Conservation (phyloP, 2,113 vertebrate species). For the Eptesicus fuscus region DNA sequence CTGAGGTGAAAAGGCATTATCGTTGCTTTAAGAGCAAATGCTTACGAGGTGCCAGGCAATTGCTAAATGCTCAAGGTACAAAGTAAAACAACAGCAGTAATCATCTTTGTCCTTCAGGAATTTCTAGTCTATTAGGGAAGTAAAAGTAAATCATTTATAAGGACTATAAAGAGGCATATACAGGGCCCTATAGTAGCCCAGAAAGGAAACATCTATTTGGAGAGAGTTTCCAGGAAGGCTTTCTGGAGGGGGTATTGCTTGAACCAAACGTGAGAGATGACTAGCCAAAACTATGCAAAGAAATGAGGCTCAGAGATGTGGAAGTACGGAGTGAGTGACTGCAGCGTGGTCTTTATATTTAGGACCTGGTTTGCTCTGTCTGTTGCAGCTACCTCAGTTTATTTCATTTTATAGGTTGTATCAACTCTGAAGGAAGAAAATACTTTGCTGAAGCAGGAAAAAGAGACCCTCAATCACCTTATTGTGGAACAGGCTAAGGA, state of each 20-base stretch:
- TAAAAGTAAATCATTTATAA: slow-evolving; percentile 24
- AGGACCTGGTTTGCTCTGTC: background rate
- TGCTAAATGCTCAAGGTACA: background rate
- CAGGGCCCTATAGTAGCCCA: background rate
- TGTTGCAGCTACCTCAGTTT: background rate
- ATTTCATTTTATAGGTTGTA: slow-evolving; percentile 85
- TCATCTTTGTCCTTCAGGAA: background rate
- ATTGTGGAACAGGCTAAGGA: slow-evolving; percentile 95
- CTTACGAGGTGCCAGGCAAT: background rate
- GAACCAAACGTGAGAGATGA: background rate
- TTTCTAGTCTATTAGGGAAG: background rate
- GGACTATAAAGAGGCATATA: background rate
- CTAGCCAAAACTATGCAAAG: background rate
- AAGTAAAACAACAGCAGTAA: background rate
- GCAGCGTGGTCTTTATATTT: background rate
- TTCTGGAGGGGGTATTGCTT: background rate
- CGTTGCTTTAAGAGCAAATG: background rate
- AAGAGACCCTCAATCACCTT: slow-evolving; percentile 91
- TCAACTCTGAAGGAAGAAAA: slow-evolving; percentile 95
- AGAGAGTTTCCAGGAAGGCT: background rate
- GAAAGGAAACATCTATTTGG: background rate
- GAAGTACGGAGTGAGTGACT: background rate
- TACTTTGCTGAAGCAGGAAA: slow-evolving; percentile 91
- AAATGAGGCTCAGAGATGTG: background rate
- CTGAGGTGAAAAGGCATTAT: background rate